These are phyloP conservation scores for Gracilinanus agilis DNA, from an alignment of 2,113 vertebrate genomes.

Conservation along the genomic window DNA sequence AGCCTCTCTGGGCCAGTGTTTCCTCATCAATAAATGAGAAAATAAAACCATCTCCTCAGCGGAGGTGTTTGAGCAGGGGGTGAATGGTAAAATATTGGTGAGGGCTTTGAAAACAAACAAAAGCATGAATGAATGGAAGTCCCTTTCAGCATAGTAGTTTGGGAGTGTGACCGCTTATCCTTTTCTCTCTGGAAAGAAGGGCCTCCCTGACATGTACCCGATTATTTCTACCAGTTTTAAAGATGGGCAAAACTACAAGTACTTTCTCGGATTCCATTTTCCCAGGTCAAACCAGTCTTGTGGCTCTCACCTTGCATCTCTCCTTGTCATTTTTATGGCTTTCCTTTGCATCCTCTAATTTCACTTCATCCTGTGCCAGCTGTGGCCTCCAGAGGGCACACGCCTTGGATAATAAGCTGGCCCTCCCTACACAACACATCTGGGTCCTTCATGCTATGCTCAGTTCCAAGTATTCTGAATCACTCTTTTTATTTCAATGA, in stretches of 20 bases:
- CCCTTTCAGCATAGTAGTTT: neutral
- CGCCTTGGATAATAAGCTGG: neutral
- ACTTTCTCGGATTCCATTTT: neutral
- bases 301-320: neutral
- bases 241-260: neutral
- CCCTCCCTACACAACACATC: constrained; percentile 10
- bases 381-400: neutral
- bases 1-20: neutral
- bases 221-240: neutral
- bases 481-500: constrained; percentile 23
- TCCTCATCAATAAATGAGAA: neutral
- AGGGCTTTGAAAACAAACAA: neutral
- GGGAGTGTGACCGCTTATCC: neutral
- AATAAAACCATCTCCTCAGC: neutral
- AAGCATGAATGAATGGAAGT: neutral
- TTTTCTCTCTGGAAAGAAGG: neutral
- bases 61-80: neutral
- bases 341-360: neutral
- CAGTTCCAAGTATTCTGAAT: constrained; percentile 5
- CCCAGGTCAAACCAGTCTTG: neutral
- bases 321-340: neutral
- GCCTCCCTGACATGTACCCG: neutral
- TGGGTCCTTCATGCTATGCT: neutral
- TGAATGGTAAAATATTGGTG: neutral
- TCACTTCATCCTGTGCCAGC: neutral